phyloP scores from a whole-genome alignment of 2,113 vertebrate species.

The Electrona antarctica region DNA sequence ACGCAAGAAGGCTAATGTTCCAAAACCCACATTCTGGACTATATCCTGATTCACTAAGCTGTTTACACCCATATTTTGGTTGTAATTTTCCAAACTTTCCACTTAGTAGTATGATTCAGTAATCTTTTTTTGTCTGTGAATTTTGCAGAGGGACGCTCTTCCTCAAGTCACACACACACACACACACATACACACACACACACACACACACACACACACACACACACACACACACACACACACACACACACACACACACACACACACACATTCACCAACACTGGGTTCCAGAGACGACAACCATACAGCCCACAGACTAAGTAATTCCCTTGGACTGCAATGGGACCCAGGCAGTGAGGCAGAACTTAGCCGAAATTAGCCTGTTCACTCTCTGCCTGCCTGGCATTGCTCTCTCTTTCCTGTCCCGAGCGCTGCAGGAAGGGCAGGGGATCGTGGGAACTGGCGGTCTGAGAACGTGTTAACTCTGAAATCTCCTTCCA shows the following conservation, averaged over 20 bases:
- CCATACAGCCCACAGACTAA: slow-evolving; percentile 7
- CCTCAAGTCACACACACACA: no score
- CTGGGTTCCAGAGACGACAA: slow-evolving; percentile 23
- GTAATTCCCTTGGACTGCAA: slow-evolving; percentile 45
- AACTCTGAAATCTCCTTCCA: slow-evolving; percentile 56
- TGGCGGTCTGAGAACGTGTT: slow-evolving; percentile 8
- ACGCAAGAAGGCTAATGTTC: no score
- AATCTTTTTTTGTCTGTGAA: no score
- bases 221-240: not conserved
- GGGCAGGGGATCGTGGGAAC: slow-evolving; percentile 78
- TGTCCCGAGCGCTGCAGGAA: slow-evolving; percentile 66
- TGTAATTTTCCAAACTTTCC: no score
- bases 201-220: not conserved
- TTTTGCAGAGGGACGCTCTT: no score
- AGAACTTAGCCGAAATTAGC: slow-evolving; percentile 38
- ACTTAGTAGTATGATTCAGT: no score
- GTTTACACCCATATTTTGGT: no score
- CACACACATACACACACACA: not conserved
- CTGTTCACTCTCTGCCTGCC: not conserved
- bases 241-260: not conserved
- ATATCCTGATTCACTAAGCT: no score
- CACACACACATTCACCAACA: not conserved
- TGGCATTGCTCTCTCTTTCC: slow-evolving; percentile 55
- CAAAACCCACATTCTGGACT: no score
- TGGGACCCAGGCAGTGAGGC: slow-evolving; percentile 23